Evolutionary conservation across 2,113 vertebrate species (phyloP).

Genomic region (Hippocampus barbouri): DNA sequence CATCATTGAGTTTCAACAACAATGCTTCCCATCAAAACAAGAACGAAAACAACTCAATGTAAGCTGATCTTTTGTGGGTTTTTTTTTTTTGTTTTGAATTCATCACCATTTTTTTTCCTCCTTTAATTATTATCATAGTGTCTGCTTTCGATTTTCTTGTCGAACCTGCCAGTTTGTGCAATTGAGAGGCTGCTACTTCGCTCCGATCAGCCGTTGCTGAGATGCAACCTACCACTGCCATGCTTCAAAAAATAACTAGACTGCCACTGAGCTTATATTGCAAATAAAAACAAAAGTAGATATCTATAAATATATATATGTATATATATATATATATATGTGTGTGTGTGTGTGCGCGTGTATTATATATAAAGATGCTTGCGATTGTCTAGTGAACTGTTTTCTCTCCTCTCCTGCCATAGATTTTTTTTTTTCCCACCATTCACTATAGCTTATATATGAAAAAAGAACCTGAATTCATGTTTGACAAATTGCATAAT

Average conservation of each 20-base stretch:
- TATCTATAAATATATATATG: conserved; percentile 79
- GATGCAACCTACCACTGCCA: conserved; percentile 64
- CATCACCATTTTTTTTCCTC: conserved; percentile 50
- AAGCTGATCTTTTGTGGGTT: conserved; percentile 50
- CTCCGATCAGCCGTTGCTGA: conserved; percentile 51
- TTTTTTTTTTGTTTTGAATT: conserved; percentile 33
- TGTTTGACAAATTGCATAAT: conserved; percentile 83
- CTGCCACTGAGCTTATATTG: conserved; percentile 81
- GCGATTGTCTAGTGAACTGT: conserved; percentile 74
- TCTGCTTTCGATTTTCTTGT: conserved; percentile 34
- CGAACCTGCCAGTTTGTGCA: conserved; percentile 30
- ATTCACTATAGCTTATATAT: conserved; percentile 79
- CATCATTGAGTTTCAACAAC: conserved; percentile 77
- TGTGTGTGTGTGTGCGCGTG: conserved; percentile 23
- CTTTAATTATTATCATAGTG: conserved; percentile 14
- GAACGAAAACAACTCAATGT: conserved; percentile 69
- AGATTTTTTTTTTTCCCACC: conserved; percentile 35
- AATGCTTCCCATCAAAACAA: conserved; percentile 77
- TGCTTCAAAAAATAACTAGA: conserved; percentile 83
- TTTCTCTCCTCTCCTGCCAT: conserved; percentile 63
- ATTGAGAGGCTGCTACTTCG: conserved; percentile 54
- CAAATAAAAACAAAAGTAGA: conserved; percentile 69
- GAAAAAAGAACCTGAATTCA: conserved; percentile 81
- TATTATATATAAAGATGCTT: conserved; percentile 81
- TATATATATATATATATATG: conserved; percentile 36